A percentile compares a stretch with the other conserved stretches of the same genome.
These are phyloP conservation scores for Lacerta agilis DNA, from an alignment of 2,797 vertebrate genomes.

Conservation along the genomic window DNA sequence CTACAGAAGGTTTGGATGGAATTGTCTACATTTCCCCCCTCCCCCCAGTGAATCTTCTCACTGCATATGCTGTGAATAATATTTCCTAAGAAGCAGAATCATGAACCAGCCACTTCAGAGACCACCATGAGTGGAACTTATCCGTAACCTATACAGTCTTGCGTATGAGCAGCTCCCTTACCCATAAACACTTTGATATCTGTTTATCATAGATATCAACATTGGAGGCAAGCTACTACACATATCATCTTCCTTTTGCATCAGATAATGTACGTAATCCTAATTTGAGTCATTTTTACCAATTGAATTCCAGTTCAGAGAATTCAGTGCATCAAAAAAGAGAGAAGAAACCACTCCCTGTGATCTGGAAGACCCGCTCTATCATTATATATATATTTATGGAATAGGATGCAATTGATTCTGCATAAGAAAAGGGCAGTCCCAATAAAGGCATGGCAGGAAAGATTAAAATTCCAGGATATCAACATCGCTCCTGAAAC, in stretches of 20 bases:
- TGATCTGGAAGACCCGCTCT: background rate
- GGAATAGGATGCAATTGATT: background rate
- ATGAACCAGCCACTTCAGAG: background rate
- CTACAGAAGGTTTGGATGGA: background rate
- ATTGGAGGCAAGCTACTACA: background rate
- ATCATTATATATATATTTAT: background rate
- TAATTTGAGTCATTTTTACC: background rate
- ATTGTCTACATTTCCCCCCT: background rate
- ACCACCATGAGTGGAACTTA: slow-evolving; percentile 7
- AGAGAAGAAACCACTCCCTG: background rate
- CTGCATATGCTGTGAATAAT: background rate
- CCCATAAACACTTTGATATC: background rate
- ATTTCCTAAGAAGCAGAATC: slow-evolving; percentile 4
- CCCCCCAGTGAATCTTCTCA: background rate
- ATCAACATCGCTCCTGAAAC: background rate
- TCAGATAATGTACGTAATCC: background rate
- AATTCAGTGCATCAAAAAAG: background rate
- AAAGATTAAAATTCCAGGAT: background rate
- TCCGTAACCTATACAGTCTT: background rate
- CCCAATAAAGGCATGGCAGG: background rate
- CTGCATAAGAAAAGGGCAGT: background rate
- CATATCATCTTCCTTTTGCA: background rate
- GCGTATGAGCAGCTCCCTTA: background rate
- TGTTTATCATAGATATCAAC: background rate
- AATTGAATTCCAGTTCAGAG: background rate